These are phyloP conservation scores for Phengaris arion DNA, from an alignment of 2,888 invertebrate genomes.

Conservation along the genomic window DNA sequence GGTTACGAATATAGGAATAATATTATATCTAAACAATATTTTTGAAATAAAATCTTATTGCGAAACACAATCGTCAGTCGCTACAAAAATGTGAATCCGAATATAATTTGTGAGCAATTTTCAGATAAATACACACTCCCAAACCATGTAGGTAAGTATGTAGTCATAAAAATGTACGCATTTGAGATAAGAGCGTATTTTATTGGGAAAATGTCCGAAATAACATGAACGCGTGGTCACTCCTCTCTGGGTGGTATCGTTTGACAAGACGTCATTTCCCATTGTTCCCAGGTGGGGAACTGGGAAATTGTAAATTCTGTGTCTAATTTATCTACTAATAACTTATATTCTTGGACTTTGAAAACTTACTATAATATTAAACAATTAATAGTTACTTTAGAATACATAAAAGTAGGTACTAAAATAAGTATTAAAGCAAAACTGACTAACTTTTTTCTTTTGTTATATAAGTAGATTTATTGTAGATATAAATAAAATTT, in stretches of 20 bases:
- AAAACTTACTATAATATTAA: no score
- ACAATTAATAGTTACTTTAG: no score
- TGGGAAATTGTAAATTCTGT: background rate
- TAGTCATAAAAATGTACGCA: constrained; percentile 20
- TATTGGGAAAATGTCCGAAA: constrained; percentile 5
- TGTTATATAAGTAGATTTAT: no score
- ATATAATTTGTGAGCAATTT: background rate
- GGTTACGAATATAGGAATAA: no score
- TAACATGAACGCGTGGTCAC: constrained; percentile 9
- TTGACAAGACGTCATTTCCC: constrained; percentile 1
- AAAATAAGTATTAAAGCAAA: no score
- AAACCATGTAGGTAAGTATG: background rate
- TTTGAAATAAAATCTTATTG: no score
- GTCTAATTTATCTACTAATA: no score
- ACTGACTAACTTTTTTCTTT: no score
- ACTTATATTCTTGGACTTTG: no score
- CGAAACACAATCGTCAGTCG: background rate
- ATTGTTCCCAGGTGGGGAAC: constrained; percentile 15
- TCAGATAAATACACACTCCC: background rate
- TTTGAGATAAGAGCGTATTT: constrained; percentile 13
- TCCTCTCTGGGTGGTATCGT: constrained; percentile 18
- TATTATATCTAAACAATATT: no score
- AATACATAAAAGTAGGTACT: no score
- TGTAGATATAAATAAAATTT: no score
- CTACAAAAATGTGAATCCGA: background rate